These are phyloP conservation scores for Fissipunctia ypsillon DNA, from an alignment of 2,888 invertebrate genomes.

Conservation along the genomic window DNA sequence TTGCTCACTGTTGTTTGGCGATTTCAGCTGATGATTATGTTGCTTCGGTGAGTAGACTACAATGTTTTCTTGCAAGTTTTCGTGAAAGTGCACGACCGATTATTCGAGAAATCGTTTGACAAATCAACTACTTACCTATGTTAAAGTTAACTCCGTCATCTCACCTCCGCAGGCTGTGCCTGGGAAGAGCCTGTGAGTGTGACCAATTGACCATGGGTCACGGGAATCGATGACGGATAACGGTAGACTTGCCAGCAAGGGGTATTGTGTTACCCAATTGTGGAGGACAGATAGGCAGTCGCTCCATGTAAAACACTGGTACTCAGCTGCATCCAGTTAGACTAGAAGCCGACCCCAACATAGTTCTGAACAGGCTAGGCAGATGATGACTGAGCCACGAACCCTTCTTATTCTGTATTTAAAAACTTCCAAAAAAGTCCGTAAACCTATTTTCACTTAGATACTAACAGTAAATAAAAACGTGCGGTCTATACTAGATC, in stretches of 20 bases:
- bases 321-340: too few relatives aligned
- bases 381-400: neutral
- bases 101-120: neutral
- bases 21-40: neutral
- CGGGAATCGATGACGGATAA: neutral
- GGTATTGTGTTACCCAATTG: neutral
- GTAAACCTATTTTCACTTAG: constrained; percentile 26
- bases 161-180: neutral
- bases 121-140: neutral
- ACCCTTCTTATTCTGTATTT: neutral
- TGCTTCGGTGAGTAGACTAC: neutral
- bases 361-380: too few relatives aligned
- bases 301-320: neutral
- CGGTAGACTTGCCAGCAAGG: neutral
- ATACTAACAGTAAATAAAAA: constrained; percentile 41
- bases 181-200: neutral
- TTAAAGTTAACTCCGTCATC: neutral
- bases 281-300: neutral
- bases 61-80: too few relatives aligned
- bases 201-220: neutral
- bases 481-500: constrained; percentile 53
- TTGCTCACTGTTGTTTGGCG: neutral
- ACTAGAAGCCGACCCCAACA: too few relatives aligned
- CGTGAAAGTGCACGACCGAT: neutral
- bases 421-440: neutral